Base-by-base conservation (phyloP, 2,888 invertebrate genomes). In the Petrophora chlorosata region DNA sequence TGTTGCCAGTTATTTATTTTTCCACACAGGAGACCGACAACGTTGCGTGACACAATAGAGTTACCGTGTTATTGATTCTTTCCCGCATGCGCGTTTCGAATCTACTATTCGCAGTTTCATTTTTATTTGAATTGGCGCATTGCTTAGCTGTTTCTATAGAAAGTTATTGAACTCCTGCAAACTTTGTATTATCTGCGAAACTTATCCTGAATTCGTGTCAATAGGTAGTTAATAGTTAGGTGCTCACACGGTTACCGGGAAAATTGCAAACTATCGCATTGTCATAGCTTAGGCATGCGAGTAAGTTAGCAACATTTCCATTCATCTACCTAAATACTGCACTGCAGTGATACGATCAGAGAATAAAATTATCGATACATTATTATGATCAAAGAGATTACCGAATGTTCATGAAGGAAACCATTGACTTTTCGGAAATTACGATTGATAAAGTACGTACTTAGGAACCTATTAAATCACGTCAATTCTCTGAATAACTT, bases 61-160 rank as follows among this genome's bases (percentile, higher is more conserved):
- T 56, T 53, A 52, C 33, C 50, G 44, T 17, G 29, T 38, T 61
- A 61, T 61, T 53, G 61, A 61, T 61, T 54, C 45, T 13, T 19
- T 54, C 40, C 41, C 56, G 61, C 61, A 61, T 61, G 61, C 61
- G 61, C 50, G 29, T 26, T 39, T 35, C 39, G 30, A 43, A 34
- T 46, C 12, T 13, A 28, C 12, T 14, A 38, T 54, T 43, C 49
- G 54, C 53, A 45, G 53, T 49, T 53, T 44, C 40, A 47, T 40
- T 51, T 51, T 41, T 45, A 45, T 46, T 46, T 46, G 41, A 46
- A 42, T 46, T 51, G 51, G 43, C 42, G 42, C 43, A 50, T 39
- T 39, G 49, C 43, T 48, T 19, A 39, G 46, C 33, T 45, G 29
- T 46, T 48, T 25, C 29, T 49, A 34, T 39, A 39, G 49, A 43